A percentile compares a stretch with the other conserved stretches of the same genome.
Evolutionary conservation across 2,888 invertebrate genomes (phyloP).

Genomic region (Osmoderma eremita): DNA sequence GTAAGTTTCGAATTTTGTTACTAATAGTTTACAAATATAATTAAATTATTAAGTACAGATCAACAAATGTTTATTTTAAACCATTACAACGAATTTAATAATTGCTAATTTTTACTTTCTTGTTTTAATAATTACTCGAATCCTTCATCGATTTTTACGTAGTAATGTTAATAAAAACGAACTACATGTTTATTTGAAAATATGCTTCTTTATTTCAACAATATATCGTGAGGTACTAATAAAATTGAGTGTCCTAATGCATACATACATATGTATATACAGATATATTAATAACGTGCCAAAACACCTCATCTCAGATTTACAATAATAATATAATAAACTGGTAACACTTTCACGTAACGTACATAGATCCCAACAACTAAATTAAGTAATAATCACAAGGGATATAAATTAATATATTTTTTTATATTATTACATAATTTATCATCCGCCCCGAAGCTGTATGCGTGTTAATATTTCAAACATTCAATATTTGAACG

Average conservation of each 20-base stretch:
- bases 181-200: constrained; percentile 11
- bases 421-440: constrained; percentile 35
- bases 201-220: constrained; percentile 42
- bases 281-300: constrained; percentile 1
- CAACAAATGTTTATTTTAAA: too few species aligned
- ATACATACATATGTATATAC: constrained; percentile 27
- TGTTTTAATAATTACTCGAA: too few species aligned
- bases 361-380: constrained; percentile 2
- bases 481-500: not conserved
- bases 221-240: constrained; percentile 40
- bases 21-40: too few species aligned
- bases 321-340: constrained; percentile 3
- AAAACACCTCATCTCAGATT: not conserved
- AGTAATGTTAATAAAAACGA: not conserved
- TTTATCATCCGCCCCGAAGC: constrained; percentile 4
- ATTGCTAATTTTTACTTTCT: too few species aligned
- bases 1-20: too few species aligned
- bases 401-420: constrained; percentile 37
- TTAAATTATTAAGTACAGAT: too few species aligned
- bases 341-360: constrained; percentile 38
- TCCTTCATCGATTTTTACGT: too few species aligned
- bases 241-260: constrained; percentile 41
- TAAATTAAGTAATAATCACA: constrained; percentile 42
- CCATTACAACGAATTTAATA: too few species aligned
- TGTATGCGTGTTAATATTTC: constrained; percentile 21